These are phyloP conservation scores for Synanthedon formicaeformis DNA, from an alignment of 2,888 invertebrate species.

Conservation along the genomic window DNA sequence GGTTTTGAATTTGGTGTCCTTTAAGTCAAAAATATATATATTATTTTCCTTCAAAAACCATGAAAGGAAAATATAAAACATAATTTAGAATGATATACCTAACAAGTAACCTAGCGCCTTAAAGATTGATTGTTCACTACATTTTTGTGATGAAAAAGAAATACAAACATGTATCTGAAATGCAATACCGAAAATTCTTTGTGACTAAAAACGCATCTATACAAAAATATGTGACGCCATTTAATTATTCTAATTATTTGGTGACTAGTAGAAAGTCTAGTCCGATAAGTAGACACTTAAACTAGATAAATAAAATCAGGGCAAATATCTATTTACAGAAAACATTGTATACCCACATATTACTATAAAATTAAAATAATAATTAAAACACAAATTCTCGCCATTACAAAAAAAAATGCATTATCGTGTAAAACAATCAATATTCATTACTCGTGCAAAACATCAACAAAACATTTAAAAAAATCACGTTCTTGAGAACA, in stretches of 20 bases:
- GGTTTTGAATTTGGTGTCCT: no score
- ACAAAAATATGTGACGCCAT: no score
- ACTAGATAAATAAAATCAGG: constrained; percentile 15
- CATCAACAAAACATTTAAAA: constrained; percentile 46
- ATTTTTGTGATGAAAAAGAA: no score
- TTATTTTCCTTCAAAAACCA: no score
- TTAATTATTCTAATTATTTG: constrained; percentile 13
- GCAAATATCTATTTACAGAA: constrained; percentile 59
- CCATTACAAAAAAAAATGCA: constrained; percentile 46
- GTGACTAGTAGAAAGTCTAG: constrained; percentile 65
- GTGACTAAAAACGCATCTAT: no score
- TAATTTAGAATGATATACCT: no score
- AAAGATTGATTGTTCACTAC: no score
- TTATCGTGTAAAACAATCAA: constrained; percentile 16
- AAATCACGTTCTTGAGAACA: constrained; percentile 35
- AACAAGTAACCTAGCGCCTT: no score
- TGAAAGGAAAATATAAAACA: no score
- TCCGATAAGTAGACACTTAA: constrained; percentile 46
- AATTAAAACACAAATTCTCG: constrained; percentile 22
- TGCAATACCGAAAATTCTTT: no score
- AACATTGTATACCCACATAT: constrained; percentile 31
- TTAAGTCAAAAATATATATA: no score
- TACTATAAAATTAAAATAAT: constrained; percentile 43
- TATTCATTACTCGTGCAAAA: constrained; percentile 34
- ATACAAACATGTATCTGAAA: no score